phyloP scores from a whole-genome alignment of 2,888 invertebrate genomes.

The Eupithecia subfuscata region DNA sequence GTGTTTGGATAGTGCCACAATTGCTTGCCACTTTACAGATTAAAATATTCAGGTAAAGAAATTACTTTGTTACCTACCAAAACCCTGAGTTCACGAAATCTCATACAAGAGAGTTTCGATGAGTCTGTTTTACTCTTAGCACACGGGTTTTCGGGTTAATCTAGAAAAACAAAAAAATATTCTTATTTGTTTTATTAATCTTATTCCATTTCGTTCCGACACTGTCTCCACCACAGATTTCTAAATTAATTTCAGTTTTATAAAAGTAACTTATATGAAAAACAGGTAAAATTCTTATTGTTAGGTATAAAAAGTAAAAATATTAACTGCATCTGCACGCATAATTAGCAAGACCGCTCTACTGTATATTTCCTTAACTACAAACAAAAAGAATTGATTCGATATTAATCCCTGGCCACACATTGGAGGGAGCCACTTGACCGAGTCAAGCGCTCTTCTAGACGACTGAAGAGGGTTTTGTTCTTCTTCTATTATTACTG shows the following conservation, averaged over 20 bases:
- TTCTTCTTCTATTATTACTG: slow-evolving; percentile 26
- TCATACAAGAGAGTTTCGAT: background rate
- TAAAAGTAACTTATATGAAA: too few relatives aligned
- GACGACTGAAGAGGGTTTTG: slow-evolving; percentile 36
- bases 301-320: too few relatives aligned
- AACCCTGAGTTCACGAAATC: background rate
- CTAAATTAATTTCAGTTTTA: too few relatives aligned
- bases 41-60: background rate
- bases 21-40: background rate
- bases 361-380: slow-evolving; percentile 6
- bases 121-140: background rate
- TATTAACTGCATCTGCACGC: background rate
- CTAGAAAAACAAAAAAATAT: too few relatives aligned
- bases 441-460: slow-evolving; percentile 31
- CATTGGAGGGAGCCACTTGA: slow-evolving; percentile 44
- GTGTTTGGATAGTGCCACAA: background rate
- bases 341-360: background rate
- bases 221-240: too few relatives aligned
- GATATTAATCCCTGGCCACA: slow-evolving; percentile 40
- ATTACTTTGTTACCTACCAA: background rate
- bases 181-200: background rate
- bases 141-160: background rate
- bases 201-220: too few relatives aligned
- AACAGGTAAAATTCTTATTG: background rate
- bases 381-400: slow-evolving; percentile 33